Conservation (phyloP, 2,113 vertebrate genomes). For the Takifugu flavidus region DNA sequence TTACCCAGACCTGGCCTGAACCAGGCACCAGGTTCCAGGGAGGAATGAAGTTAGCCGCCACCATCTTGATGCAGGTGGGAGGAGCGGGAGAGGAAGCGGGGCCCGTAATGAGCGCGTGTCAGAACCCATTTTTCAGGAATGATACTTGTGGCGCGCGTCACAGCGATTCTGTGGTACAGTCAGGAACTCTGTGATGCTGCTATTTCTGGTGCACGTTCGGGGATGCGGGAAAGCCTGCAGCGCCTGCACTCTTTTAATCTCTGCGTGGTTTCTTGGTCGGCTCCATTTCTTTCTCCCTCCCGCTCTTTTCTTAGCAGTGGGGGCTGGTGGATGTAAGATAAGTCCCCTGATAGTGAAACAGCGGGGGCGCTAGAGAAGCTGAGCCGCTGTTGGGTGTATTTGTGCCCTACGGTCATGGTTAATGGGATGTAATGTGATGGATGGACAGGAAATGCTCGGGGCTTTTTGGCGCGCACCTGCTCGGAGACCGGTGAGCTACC, state of each 20-base stretch:
- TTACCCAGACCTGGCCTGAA: slow-evolving; percentile 36
- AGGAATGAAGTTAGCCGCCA: slow-evolving; percentile 35
- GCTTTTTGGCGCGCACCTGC: slow-evolving; percentile 17
- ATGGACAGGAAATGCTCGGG: slow-evolving; percentile 24
- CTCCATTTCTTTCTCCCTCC: slow-evolving; percentile 5
- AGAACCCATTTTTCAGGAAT: slow-evolving; percentile 37
- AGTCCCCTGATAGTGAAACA: slow-evolving; percentile 50
- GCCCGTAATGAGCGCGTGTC: slow-evolving; percentile 41
- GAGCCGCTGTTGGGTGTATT: slow-evolving; percentile 30
- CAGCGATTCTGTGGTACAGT: slow-evolving; percentile 31
- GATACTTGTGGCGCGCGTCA: slow-evolving; percentile 31
- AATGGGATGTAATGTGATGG: slow-evolving; percentile 39
- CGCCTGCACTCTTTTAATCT: slow-evolving; percentile 28
- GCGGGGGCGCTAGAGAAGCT: slow-evolving; percentile 21
- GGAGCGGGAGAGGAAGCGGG: slow-evolving; percentile 20
- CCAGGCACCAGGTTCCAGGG: slow-evolving; percentile 23
- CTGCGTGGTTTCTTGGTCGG: not conserved
- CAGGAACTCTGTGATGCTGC: slow-evolving; percentile 35
- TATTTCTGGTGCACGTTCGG: slow-evolving; percentile 48
- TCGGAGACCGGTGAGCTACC: no score
- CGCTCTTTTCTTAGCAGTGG: slow-evolving; percentile 37
- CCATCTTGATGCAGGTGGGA: slow-evolving; percentile 5
- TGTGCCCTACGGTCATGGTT: slow-evolving; percentile 35
- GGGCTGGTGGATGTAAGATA: slow-evolving; percentile 65
- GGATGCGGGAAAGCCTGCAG: slow-evolving; percentile 42